Evolutionary conservation across 2,113 vertebrate species (phyloP).

Genomic region (Procavia capensis): DNA sequence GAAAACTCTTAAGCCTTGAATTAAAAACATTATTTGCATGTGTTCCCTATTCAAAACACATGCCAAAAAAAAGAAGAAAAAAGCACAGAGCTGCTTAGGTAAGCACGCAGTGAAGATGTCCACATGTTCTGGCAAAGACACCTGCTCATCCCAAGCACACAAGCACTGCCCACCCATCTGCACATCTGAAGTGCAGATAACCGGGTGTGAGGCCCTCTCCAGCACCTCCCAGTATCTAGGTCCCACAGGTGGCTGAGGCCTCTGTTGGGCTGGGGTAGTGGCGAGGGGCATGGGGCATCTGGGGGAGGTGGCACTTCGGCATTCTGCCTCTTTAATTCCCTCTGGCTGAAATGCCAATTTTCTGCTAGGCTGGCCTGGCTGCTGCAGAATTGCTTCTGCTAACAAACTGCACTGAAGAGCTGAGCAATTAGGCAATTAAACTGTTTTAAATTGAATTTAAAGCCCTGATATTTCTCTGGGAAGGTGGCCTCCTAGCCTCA

Average conservation of each 20-base stretch:
- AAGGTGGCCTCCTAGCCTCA: conserved; percentile 67
- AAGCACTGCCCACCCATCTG: not conserved
- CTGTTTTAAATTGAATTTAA: conserved; percentile 91
- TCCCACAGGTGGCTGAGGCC: not conserved
- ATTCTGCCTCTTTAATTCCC: conserved; percentile 92
- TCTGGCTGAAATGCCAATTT: conserved; percentile 94
- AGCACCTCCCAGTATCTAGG: rapidly evolving
- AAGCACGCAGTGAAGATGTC: not conserved
- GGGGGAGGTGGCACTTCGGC: conserved; percentile 74
- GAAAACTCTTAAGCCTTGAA: not conserved
- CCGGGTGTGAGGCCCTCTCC: rapidly evolving
- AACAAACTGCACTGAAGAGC: conserved; percentile 92
- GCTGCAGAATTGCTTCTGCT: conserved; percentile 92
- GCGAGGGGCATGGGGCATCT: not conserved
- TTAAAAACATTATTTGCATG: not conserved
- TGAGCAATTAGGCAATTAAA: conserved; percentile 95
- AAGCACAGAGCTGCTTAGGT: not conserved
- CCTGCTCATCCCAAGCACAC: not conserved
- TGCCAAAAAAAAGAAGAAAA: not conserved
- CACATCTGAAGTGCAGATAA: not conserved
- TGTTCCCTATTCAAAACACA: not conserved
- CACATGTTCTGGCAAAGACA: too few relatives aligned
- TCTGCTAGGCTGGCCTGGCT: conserved; percentile 93
- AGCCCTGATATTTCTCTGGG: conserved; percentile 86
- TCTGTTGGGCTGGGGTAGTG: not conserved